phyloP scores from a whole-genome alignment of 1,140 invertebrate genomes.

The Pinna nobilis region DNA sequence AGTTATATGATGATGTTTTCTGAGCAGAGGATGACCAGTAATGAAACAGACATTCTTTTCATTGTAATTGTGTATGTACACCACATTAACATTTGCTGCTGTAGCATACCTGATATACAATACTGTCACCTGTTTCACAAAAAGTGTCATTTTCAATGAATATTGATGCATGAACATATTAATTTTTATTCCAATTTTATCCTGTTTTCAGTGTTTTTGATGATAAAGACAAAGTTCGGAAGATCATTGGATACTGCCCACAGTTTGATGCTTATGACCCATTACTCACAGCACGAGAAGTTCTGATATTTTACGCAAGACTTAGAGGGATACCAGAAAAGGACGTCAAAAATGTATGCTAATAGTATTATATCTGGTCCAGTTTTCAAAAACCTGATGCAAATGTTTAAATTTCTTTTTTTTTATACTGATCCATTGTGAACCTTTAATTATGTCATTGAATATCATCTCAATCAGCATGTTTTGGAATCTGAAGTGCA shows the following conservation, averaged over 20 bases:
- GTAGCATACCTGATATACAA: too few species aligned
- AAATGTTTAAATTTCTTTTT: too few species aligned
- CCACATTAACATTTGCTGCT: background rate
- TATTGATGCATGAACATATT: too few species aligned
- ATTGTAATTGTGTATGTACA: background rate
- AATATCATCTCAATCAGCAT: too few species aligned
- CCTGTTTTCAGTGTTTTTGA: background rate
- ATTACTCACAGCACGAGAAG: conserved; percentile 87
- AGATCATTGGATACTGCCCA: conserved; percentile 78
- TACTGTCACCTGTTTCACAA: too few species aligned
- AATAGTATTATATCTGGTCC: background rate
- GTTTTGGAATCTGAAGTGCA: too few species aligned
- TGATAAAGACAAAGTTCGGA: conserved; percentile 51
- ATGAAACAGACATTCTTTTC: background rate
- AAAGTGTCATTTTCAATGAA: too few species aligned
- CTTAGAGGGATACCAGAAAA: conserved; percentile 80
- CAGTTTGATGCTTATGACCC: conserved; percentile 86
- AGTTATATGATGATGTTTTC: too few species aligned
- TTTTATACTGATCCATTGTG: too few species aligned
- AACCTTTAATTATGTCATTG: too few species aligned
- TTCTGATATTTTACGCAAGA: conserved; percentile 84
- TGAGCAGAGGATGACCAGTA: too few species aligned
- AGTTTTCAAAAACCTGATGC: background rate
- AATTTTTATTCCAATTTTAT: background rate
- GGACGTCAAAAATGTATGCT: conserved; percentile 61